Evolutionary conservation across 2,888 invertebrate genomes (phyloP), one percentile per base, ranked within the genome.

Genomic region (Hypomecis punctinalis): DNA sequence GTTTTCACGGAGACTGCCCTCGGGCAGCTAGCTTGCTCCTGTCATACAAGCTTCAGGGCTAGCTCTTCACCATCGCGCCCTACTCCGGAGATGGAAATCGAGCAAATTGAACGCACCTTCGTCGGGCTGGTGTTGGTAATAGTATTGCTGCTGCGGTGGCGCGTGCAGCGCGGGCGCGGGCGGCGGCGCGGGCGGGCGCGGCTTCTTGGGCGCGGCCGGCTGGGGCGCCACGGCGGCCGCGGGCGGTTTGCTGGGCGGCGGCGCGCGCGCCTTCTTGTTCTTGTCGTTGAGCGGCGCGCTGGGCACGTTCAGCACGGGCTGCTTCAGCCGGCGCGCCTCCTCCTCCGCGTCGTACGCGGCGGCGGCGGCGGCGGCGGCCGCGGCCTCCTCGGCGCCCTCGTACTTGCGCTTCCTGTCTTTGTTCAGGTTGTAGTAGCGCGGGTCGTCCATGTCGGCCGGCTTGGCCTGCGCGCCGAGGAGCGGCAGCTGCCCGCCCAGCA

Each of bases 391-490:
- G 33, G 94, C 94, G 78, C 94, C 95, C 73, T 96, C 95, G 73
- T 95, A 95, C 77, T 94, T 94, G 75, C 95, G 94, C 84, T 96
- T 96, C 64, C 96, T 88, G 77, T 96, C 96, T 81, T 96, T 96
- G 61, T 96, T 95, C 74, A 96, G 84, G 51, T 95, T 95, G 84
- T 96, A 96, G 81, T 96, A 96, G 59, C 96, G 92, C 10, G 96
- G 95, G 86, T 96, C 96, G 72, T 96, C 95, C 79, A 95, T 89
- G 60, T 94, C 94, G 42, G 93, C 93, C 60, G 85, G 85, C 73
- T 93, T 91, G 66, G 90, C 74, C 69, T 85, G 89, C 67, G 79
- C 83, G 76, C 74, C 82, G 73, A 85, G 87, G 77, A 85, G 82
- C 49, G 86, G 94, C 85, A 83, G 52, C 61, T 69, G 71, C 43